phyloP scores from a whole-genome alignment of 2,888 invertebrate species.

The Clusia tigrina region DNA sequence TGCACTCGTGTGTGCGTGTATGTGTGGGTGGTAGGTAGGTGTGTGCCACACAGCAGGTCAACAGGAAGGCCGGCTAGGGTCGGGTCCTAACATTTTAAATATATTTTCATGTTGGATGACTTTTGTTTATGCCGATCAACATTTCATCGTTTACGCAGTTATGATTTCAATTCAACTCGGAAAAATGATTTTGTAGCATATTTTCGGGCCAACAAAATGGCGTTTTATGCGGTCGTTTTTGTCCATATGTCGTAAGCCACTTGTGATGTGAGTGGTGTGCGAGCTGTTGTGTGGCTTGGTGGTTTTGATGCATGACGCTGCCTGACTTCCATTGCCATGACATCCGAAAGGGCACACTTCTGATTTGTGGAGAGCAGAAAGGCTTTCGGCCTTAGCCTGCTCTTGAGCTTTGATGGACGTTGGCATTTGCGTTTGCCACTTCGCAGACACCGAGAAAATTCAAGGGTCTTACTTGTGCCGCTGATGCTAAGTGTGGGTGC shows the following conservation, averaged over 20 bases:
- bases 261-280: too few relatives aligned
- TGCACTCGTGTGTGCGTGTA: neutral
- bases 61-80: too few relatives aligned
- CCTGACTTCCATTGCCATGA: too few relatives aligned
- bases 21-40: too few relatives aligned
- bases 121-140: neutral
- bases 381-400: neutral
- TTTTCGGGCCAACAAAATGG: constrained; percentile 14
- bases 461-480: neutral
- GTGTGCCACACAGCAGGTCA: too few relatives aligned
- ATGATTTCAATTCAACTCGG: neutral
- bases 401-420: neutral
- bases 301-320: constrained; percentile 5
- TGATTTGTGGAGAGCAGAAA: too few relatives aligned
- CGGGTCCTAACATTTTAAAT: too few relatives aligned
- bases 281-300: too few relatives aligned
- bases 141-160: neutral
- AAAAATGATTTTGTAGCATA: constrained; percentile 10
- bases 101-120: neutral
- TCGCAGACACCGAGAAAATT: neutral
- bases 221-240: neutral
- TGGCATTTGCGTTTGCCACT: too few relatives aligned
- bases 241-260: neutral
- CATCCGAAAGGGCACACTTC: neutral
- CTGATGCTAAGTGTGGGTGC: neutral